These are phyloP conservation scores for Apis florea DNA, from an alignment of 1,140 invertebrate genomes.

Conservation along the genomic window DNA sequence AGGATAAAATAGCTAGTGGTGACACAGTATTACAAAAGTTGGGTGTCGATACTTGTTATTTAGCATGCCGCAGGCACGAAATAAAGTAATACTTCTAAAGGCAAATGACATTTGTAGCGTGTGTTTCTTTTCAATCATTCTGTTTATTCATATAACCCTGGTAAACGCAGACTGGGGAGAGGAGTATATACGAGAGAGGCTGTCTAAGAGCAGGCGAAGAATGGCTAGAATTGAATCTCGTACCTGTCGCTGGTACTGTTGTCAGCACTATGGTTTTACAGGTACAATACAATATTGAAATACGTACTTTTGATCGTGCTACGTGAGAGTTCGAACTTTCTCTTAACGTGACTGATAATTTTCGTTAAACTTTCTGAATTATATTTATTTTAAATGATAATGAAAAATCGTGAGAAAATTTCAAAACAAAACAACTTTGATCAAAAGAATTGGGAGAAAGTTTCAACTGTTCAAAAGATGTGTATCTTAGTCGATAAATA, in stretches of 20 bases:
- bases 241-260: conserved; percentile 91
- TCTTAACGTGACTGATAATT: neutral
- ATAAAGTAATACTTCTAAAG: conserved; percentile 16
- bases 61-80: conserved; percentile 33
- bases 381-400: no score
- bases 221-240: conserved; percentile 95
- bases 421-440: no score
- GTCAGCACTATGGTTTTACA: conserved; percentile 91
- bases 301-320: neutral
- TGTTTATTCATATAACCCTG: conserved; percentile 48
- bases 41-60: conserved; percentile 23
- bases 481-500: neutral
- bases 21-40: neutral
- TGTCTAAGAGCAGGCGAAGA: conserved; percentile 95
- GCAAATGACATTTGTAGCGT: conserved; percentile 11
- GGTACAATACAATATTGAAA: conserved; percentile 81
- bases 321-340: conserved; percentile 43
- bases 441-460: conserved; percentile 11
- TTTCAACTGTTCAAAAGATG: neutral
- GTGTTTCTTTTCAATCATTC: conserved; percentile 55
- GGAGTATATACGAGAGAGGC: conserved; percentile 95
- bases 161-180: conserved; percentile 86
- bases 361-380: neutral
- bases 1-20: neutral
- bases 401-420: no score